Evolutionary conservation across 2,797 vertebrate genomes (phyloP).

Genomic region (Aphelocoma californica): DNA sequence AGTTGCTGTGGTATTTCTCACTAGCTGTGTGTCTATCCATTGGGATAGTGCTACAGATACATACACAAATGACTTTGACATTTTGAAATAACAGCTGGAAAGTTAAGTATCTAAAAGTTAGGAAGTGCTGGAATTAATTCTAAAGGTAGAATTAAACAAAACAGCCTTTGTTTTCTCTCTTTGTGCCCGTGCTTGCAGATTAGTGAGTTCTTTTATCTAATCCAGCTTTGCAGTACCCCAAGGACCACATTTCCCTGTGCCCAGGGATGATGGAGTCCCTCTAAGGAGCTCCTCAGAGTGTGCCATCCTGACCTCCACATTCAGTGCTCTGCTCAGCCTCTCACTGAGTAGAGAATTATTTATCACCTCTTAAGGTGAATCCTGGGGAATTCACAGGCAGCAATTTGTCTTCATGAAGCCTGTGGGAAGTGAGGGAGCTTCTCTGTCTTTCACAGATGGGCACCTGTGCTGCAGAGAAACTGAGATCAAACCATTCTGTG

Average conservation of each 20-base stretch:
- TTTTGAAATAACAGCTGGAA: neutral
- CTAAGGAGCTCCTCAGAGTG: neutral
- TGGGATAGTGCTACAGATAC: neutral
- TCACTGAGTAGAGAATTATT: neutral
- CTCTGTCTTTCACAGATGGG: neutral
- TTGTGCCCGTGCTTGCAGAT: neutral
- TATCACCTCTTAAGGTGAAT: neutral
- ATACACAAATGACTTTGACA: neutral
- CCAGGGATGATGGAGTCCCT: neutral
- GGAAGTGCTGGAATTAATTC: neutral
- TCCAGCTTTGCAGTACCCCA: rapidly evolving
- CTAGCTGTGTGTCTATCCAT: neutral
- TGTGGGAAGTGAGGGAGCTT: neutral
- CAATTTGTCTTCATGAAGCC: neutral
- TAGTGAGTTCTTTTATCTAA: neutral
- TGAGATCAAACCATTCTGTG: neutral
- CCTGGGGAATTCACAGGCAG: neutral
- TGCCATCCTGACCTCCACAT: rapidly evolving
- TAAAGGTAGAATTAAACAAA: neutral
- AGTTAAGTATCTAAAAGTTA: neutral
- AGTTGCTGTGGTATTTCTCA: neutral
- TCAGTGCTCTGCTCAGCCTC: neutral
- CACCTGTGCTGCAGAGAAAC: neutral
- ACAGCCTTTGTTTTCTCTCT: neutral
- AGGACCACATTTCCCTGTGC: neutral